phyloP scores from a whole-genome alignment of 2,113 vertebrate species.

The Beaufortia kweichowensis region DNA sequence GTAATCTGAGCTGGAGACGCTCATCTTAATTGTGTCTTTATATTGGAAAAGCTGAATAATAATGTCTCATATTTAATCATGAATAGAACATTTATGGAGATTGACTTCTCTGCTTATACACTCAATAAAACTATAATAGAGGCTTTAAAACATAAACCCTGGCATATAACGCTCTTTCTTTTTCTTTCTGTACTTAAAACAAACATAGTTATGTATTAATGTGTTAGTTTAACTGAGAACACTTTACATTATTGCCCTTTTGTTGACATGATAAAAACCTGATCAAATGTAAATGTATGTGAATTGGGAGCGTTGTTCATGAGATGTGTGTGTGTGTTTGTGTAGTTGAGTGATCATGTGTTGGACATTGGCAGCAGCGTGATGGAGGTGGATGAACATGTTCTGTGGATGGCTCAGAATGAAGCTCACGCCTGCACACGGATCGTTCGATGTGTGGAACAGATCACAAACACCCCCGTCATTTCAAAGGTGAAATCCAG shows the following conservation, averaged over 20 bases:
- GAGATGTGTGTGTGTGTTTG: slow-evolving; percentile 9
- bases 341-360: slow-evolving; percentile 80
- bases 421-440: slow-evolving; percentile 85
- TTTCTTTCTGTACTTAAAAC: no score
- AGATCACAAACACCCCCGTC: slow-evolving; percentile 72
- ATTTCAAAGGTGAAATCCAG: slow-evolving; percentile 81
- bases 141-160: no score
- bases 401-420: slow-evolving; percentile 88
- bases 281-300: no score
- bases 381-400: slow-evolving; percentile 86
- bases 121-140: not conserved
- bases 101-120: not conserved
- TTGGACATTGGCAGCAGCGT: slow-evolving; percentile 87
- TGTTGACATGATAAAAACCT: no score
- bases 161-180: no score
- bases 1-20: not conserved
- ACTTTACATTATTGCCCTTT: no score
- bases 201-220: no score
- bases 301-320: no score
- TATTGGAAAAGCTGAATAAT: not conserved
- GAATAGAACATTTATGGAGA: not conserved
- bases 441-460: slow-evolving; percentile 85
- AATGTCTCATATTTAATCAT: not conserved
- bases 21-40: not conserved
- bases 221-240: no score